phyloP scores from a whole-genome alignment of 2,888 invertebrate species.

The Hirtodrosophila histrioides region DNA sequence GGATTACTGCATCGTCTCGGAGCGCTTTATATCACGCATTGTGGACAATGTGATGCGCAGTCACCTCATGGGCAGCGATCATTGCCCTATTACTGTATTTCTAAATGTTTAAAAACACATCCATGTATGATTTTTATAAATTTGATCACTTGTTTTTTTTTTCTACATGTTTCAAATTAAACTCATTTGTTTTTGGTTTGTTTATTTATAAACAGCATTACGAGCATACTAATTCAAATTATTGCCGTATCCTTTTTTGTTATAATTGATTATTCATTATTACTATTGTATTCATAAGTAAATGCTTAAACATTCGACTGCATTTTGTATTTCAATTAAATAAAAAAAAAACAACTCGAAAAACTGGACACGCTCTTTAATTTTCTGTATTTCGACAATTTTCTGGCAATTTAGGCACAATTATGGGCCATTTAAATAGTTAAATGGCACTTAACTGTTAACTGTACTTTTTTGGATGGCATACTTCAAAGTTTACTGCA shows the following conservation, averaged over 20 bases:
- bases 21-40: slow-evolving; percentile 90
- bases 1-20: slow-evolving; percentile 97
- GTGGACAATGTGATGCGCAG: slow-evolving; percentile 94
- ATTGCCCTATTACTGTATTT: slow-evolving; percentile 95
- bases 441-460: slow-evolving; percentile 37
- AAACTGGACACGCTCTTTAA: slow-evolving; percentile 17
- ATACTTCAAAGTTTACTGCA: not conserved
- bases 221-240: slow-evolving; percentile 2
- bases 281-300: slow-evolving; percentile 3
- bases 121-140: no score
- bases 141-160: not conserved
- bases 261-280: slow-evolving; percentile 1
- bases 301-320: slow-evolving; percentile 22
- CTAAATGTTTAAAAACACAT: slow-evolving; percentile 85
- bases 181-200: not conserved
- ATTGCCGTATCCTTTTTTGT: slow-evolving; percentile 6
- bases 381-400: slow-evolving; percentile 46
- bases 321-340: slow-evolving; percentile 43
- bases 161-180: not conserved
- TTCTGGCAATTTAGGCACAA: slow-evolving; percentile 62
- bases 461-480: slow-evolving; percentile 7
- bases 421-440: slow-evolving; percentile 31
- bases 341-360: slow-evolving; percentile 11
- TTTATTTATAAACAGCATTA: not conserved
- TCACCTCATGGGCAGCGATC: slow-evolving; percentile 96